Evolutionary conservation across 2,888 invertebrate genomes (phyloP).

Genomic region (Oscheius sp.): DNA sequence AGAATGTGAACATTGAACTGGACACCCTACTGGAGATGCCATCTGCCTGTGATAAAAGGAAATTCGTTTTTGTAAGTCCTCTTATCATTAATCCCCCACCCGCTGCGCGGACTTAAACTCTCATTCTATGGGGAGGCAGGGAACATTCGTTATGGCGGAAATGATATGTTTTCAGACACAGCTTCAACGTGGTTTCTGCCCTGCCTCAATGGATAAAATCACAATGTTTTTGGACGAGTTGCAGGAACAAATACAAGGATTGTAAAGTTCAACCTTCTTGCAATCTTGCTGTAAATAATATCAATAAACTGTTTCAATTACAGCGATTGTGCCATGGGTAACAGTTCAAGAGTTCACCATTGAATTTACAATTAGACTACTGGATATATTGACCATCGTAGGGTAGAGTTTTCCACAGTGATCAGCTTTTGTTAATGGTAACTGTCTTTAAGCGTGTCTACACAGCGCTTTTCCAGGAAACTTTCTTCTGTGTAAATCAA

Average conservation of each 20-base stretch:
- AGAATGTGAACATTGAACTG: constrained; percentile 56
- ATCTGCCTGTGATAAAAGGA: constrained; percentile 44
- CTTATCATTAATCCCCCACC: background rate
- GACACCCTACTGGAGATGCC: constrained; percentile 54
- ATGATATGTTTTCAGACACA: constrained; percentile 40
- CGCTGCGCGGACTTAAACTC: background rate
- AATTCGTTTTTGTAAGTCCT: constrained; percentile 51
- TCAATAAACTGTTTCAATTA: background rate
- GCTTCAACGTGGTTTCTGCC: constrained; percentile 52
- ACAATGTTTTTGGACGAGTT: constrained; percentile 56
- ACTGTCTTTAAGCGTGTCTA: too few species aligned
- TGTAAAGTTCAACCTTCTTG: constrained; percentile 36
- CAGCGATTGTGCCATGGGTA: too few species aligned
- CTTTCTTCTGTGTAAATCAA: too few species aligned
- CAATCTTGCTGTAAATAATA: constrained; percentile 20
- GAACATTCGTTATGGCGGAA: background rate
- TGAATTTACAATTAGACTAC: too few species aligned
- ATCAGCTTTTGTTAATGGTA: too few species aligned
- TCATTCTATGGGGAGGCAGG: background rate
- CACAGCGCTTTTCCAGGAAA: too few species aligned
- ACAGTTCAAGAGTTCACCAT: too few species aligned
- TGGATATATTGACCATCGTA: too few species aligned
- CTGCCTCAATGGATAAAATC: constrained; percentile 59
- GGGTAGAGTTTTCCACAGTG: too few species aligned
- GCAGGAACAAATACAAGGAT: constrained; percentile 48